Base-by-base conservation (phyloP, 2,888 invertebrate species). In the Matsumyia berberina region DNA sequence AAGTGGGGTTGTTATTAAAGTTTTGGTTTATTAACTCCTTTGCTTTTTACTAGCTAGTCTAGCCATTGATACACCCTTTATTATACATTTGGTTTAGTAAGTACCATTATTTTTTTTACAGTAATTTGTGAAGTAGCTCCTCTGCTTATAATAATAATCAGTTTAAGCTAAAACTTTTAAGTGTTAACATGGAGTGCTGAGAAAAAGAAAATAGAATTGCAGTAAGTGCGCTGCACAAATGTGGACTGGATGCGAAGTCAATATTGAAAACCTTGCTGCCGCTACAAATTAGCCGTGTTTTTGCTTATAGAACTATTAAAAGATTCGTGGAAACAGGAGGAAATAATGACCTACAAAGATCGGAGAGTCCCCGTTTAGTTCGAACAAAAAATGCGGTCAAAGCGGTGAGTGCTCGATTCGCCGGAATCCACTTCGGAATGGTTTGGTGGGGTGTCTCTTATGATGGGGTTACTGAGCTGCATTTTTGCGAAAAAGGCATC, bases 261-360 rank as follows among this genome's bases (percentile, higher is more conserved):
- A n/a, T n/a, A n/a, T 24, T 24, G 4, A 24, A 24, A 24, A 24
- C 24, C 24, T 24, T 24, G 24, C 24, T 24, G 24, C 24, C 24
- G 24, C 24, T 24, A 24, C 24, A 24, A 24, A 24, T 24, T 24
- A 24, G 24, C 1, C 24, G 24, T 24, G 4, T 24, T 24, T n/a
- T 24, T 24, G 24, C 4, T 24, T 4, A 24, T 24, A 1, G 24
- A 24, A 24, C 24, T 4, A 4, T 24, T 24, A 24, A 4, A 24
- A 24, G 24, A 24, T 24, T 24, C 24, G 24, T 4, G 4, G 24
- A 15, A 57, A 33, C 19, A 24, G 39, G 24, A 58, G 12, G 39
- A 58, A 39, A n/a, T 24, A 57, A 42, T 42, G 39, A 42, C 6
- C 24, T 39, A 7, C 24, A 39, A 39, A 58, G 39, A 58, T 58